Evolutionary conservation across 2,797 vertebrate genomes (phyloP).

Genomic region (Acanthis flammea): DNA sequence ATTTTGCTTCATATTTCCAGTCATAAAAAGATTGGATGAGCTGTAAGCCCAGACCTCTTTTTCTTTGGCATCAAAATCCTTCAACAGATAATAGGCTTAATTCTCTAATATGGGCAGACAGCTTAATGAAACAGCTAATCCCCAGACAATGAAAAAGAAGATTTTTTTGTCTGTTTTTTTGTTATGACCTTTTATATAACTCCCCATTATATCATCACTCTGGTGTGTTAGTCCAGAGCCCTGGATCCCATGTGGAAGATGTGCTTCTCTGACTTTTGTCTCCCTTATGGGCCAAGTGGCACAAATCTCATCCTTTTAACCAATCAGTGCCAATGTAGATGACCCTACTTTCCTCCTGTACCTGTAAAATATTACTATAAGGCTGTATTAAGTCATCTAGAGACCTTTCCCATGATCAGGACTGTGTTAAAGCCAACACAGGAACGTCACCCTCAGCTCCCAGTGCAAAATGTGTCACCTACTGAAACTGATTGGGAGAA

Average conservation of each 20-base stretch:
- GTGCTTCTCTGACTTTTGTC: not conserved
- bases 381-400: not conserved
- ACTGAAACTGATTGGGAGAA: not conserved
- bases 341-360: not conserved
- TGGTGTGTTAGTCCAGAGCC: not conserved
- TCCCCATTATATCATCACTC: not conserved
- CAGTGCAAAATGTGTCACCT: not conserved
- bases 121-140: slow-evolving; percentile 45
- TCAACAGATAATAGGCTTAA: slow-evolving; percentile 38
- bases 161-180: not conserved
- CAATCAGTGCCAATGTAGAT: not conserved
- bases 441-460: not conserved
- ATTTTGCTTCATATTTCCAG: not conserved
- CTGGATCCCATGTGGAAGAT: not conserved
- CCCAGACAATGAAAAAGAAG: slow-evolving; percentile 1
- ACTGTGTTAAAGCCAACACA: not conserved
- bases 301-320: not conserved
- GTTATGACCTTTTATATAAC: slow-evolving; percentile 2
- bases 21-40: not conserved
- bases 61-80: slow-evolving; percentile 26
- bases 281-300: not conserved
- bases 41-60: not conserved
- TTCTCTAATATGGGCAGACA: slow-evolving; percentile 37
- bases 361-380: accelerated
- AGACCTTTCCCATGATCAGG: not conserved